Evolutionary conservation across 2,797 vertebrate species (phyloP).

Genomic region (Danio aesculapii): DNA sequence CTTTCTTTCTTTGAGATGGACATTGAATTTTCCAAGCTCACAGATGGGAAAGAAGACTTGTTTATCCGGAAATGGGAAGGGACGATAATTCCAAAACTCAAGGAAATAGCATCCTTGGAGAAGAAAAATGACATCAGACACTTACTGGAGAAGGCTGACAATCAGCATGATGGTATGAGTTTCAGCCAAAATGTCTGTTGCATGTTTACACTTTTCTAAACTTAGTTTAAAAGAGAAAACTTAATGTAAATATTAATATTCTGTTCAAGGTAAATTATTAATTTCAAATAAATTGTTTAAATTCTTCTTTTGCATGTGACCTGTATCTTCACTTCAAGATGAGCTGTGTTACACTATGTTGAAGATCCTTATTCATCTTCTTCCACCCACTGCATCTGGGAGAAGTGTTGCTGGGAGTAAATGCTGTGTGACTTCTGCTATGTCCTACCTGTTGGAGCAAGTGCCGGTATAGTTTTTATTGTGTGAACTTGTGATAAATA

Average conservation of each 20-base stretch:
- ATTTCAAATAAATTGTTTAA: background rate
- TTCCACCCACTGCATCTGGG: conserved; percentile 13
- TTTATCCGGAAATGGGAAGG: background rate
- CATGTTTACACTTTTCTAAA: background rate
- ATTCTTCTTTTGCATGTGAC: background rate
- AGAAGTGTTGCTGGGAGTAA: background rate
- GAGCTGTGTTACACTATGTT: too few species aligned
- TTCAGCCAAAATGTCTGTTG: background rate
- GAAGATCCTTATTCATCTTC: background rate
- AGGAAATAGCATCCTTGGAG: background rate
- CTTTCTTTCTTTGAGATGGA: background rate
- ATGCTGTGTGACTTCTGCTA: background rate
- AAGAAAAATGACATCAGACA: background rate
- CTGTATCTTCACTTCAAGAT: background rate
- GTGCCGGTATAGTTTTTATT: background rate
- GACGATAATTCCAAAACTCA: background rate
- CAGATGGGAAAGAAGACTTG: background rate
- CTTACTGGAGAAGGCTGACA: background rate
- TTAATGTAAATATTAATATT: background rate
- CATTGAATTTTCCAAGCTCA: background rate
- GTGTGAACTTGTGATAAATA: background rate
- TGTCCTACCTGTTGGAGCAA: background rate
- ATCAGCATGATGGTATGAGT: background rate
- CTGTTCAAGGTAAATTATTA: background rate
- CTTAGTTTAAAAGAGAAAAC: background rate